Base-by-base conservation (phyloP, 2,888 invertebrate genomes). In the Octodonta nipae region DNA sequence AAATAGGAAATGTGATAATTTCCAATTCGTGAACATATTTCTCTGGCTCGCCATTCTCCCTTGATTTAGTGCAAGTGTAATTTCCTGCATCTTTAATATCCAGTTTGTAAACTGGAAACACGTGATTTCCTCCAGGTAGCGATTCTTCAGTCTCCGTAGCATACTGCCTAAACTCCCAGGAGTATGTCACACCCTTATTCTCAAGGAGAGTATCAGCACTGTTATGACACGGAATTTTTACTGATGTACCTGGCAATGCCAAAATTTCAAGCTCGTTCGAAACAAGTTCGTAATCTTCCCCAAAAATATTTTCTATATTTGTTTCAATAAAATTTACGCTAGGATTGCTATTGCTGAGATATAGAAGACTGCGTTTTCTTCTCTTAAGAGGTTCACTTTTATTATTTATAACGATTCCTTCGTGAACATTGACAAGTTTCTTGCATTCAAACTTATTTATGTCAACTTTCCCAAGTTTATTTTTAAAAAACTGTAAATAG, bases 61-160 rank as follows among this genome's bases (percentile, higher is more conserved):
- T 36, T 5, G 33, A 46, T 32, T 50, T 44, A 0, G 46, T 47
- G 36, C 63, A 63, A 3, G 58, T 58, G 37, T 62, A 63, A 38
- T 60, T 61, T 4, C 60, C 60, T 11, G 51, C 46, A 30, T 60
- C 54, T 41, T 57, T 54, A 8, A 55, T 45, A 14, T 53, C 44
- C 4, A 56, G 45, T 25, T 54, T 49, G n/a, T 52, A 50, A 14
- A 62, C 47, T 2, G 45, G 38, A 25, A 61, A 38, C 10, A 44
- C 42, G 7, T 54, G 51, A 27, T 52, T 52, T 4, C 40, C 44
- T 15, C 41, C 40, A 3, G 43, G 41, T 4, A 51, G 26, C n/a
- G 30, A 5, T 27, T 42, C 37, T 12, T 32, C 49, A 47, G 29
- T 33, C 29, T 36, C 28, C 27, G 36, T 28, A 17, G 32, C 25